Evolutionary conservation across 2,888 invertebrate species (phyloP).

Genomic region (Sepiola atlantica): DNA sequence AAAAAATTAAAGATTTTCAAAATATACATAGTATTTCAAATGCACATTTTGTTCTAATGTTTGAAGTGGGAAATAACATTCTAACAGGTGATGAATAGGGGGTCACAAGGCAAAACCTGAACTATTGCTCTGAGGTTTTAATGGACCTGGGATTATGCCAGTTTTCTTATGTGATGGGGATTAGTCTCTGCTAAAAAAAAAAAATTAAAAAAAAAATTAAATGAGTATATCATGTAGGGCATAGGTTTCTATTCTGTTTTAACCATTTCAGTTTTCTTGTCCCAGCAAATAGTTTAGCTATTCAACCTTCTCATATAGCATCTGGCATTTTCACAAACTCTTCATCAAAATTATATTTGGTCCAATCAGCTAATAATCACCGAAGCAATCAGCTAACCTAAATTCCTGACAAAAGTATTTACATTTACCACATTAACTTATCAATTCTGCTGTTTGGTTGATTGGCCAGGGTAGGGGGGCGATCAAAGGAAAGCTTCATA

Average conservation of each 20-base stretch:
- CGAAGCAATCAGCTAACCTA: neutral
- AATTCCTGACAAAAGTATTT: neutral
- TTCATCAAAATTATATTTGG: slow-evolving; percentile 2
- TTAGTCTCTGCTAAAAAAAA: neutral
- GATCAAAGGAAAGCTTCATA: neutral
- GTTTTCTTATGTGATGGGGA: neutral
- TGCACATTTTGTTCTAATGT: too few species aligned
- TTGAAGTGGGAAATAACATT: too few species aligned
- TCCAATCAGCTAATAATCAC: neutral
- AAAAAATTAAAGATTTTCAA: too few species aligned
- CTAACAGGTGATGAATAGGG: too few species aligned
- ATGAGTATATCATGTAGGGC: neutral
- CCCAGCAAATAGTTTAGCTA: neutral
- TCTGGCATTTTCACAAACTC: neutral
- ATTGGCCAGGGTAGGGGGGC: neutral
- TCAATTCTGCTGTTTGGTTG: neutral
- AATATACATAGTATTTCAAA: too few species aligned
- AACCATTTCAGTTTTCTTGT: neutral
- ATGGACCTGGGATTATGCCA: neutral
- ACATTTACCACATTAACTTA: neutral
- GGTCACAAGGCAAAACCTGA: too few species aligned
- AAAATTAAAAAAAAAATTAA: too few species aligned
- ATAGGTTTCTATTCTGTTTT: neutral
- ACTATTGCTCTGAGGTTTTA: too few species aligned
- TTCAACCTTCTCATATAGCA: neutral